These are phyloP conservation scores for Incurvaria masculella DNA, from an alignment of 2,888 invertebrate species.

Conservation along the genomic window DNA sequence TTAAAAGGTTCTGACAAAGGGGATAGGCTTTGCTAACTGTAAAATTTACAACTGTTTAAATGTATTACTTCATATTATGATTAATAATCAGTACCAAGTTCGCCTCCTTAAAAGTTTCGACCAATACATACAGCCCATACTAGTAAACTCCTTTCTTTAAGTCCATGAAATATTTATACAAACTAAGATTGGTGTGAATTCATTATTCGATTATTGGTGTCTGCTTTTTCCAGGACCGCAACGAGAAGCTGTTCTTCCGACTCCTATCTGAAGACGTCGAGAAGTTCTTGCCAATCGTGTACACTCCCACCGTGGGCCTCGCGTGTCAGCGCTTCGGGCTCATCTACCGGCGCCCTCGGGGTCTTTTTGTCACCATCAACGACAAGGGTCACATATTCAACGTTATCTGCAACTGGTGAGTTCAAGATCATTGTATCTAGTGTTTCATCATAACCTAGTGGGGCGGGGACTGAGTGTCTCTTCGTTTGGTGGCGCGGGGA, in stretches of 20 bases:
- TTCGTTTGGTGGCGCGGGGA: too few species aligned
- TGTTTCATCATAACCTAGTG: constrained; percentile 1
- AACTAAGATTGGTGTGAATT: too few species aligned
- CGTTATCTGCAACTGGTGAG: constrained; percentile 88
- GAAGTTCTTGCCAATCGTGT: constrained; percentile 94
- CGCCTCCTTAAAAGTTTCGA: too few species aligned
- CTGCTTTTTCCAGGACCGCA: constrained; percentile 82
- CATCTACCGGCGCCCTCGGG: constrained; percentile 91
- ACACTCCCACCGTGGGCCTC: constrained; percentile 96
- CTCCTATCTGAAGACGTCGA: constrained; percentile 90
- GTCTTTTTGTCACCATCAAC: constrained; percentile 93
- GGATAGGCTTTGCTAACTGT: too few species aligned
- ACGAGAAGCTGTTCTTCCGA: constrained; percentile 94
- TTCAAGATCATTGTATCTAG: constrained; percentile 15
- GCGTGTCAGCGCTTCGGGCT: constrained; percentile 97
- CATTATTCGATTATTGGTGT: too few species aligned
- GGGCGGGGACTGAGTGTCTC: background rate
- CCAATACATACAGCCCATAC: too few species aligned
- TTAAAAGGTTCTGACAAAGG: too few species aligned
- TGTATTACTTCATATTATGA: too few species aligned
- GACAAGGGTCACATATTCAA: constrained; percentile 92
- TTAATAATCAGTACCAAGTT: too few species aligned
- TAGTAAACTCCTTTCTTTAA: too few species aligned
- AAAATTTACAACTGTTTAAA: too few species aligned
- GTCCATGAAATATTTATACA: too few species aligned